Percentiles rank a stretch among this genome's conserved stretches.
These are phyloP conservation scores for Dorcus hopei DNA, from an alignment of 2,888 invertebrate species.

Conservation along the genomic window DNA sequence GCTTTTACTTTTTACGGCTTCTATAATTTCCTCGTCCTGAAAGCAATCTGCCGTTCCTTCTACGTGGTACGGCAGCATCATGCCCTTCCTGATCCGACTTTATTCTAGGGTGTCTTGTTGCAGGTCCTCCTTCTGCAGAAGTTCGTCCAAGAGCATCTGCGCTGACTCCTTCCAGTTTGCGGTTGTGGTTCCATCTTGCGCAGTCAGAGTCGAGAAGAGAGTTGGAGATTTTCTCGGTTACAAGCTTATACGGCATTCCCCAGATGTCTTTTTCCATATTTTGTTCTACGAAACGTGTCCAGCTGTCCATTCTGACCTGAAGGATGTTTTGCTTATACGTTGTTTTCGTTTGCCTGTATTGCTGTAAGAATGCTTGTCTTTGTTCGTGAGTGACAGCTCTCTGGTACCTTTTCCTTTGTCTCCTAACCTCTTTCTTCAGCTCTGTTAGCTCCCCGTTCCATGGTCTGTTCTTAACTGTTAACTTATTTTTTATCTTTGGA, in stretches of 20 bases:
- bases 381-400: too few relatives aligned
- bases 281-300: neutral
- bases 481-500: too few relatives aligned
- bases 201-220: neutral
- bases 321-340: too few relatives aligned
- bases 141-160: neutral
- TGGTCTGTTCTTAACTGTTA: too few relatives aligned
- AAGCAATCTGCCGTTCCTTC: neutral
- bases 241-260: conserved; percentile 3
- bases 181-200: conserved; percentile 3
- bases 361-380: too few relatives aligned
- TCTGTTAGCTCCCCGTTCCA: too few relatives aligned
- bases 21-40: neutral
- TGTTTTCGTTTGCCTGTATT: too few relatives aligned
- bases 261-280: neutral
- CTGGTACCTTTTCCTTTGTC: too few relatives aligned
- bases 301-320: neutral
- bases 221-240: conserved; percentile 3
- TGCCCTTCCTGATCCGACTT: neutral
- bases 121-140: conserved; percentile 12
- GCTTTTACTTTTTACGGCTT: conserved; percentile 1
- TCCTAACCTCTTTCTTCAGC: too few relatives aligned
- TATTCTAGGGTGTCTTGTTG: neutral
- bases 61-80: neutral
- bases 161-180: conserved; percentile 11